Conservation (phyloP, 2,888 invertebrate species). For the Podotricha telesiphe region DNA sequence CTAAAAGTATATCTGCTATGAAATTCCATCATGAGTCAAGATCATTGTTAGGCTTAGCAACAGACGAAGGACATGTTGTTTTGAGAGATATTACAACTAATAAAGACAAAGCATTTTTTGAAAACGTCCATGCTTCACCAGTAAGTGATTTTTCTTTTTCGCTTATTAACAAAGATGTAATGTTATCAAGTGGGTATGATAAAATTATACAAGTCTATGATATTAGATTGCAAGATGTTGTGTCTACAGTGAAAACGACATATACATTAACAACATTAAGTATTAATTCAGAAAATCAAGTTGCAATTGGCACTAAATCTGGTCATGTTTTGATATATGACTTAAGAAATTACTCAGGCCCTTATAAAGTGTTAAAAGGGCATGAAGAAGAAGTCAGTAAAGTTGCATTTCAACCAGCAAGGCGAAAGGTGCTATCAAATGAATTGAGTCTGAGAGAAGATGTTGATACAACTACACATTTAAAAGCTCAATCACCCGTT, state of each 20-base stretch:
- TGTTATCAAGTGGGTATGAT: slow-evolving; percentile 83
- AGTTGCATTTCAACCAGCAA: slow-evolving; percentile 74
- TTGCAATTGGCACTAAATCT: slow-evolving; percentile 82
- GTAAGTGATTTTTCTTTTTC: slow-evolving; percentile 84
- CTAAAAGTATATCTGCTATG: slow-evolving; percentile 75
- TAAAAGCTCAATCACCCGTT: slow-evolving; percentile 58
- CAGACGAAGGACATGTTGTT: slow-evolving; percentile 78
- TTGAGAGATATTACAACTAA: slow-evolving; percentile 74
- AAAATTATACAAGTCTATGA: slow-evolving; percentile 84
- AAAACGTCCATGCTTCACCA: slow-evolving; percentile 82
- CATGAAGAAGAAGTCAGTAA: slow-evolving; percentile 78
- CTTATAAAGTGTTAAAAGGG: slow-evolving; percentile 74
- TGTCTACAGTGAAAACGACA: slow-evolving; percentile 70
- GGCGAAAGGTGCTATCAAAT: slow-evolving; percentile 60
- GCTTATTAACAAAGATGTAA: slow-evolving; percentile 79
- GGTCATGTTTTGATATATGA: slow-evolving; percentile 83
- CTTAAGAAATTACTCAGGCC: slow-evolving; percentile 76
- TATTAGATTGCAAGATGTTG: slow-evolving; percentile 73
- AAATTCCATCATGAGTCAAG: slow-evolving; percentile 78
- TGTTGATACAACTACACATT: slow-evolving; percentile 57
- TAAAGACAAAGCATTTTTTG: slow-evolving; percentile 75
- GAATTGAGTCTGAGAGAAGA: slow-evolving; percentile 77
- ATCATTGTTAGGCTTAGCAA: slow-evolving; percentile 74
- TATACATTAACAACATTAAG: slow-evolving; percentile 71
- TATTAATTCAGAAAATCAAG: slow-evolving; percentile 73